A percentile compares a stretch with the other conserved stretches of the same genome.
Evolutionary conservation across 2,113 vertebrate species (phyloP).

Genomic region (Serilophus lunatus): DNA sequence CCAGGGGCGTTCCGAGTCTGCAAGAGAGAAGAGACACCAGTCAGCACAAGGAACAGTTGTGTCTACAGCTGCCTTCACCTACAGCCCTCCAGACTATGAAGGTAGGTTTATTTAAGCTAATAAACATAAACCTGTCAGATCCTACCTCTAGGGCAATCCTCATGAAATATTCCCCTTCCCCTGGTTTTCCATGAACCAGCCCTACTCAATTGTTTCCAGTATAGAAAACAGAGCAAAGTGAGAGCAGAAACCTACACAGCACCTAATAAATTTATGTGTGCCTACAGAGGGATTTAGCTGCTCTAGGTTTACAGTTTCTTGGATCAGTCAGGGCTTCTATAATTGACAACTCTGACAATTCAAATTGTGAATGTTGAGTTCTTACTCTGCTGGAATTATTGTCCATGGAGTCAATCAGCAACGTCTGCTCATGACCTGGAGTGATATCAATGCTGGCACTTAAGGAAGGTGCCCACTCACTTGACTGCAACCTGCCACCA

Average conservation of each 20-base stretch:
- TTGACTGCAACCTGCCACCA: conserved; percentile 72
- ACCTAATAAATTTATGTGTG: not conserved
- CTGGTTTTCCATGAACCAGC: not conserved
- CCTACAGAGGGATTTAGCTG: not conserved
- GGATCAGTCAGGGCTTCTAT: not conserved
- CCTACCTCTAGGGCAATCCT: not conserved
- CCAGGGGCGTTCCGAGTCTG: conserved; percentile 77
- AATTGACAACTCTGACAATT: not conserved
- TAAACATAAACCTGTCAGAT: not conserved
- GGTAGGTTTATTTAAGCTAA: not conserved
- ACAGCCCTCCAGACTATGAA: not conserved
- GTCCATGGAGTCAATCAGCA: conserved; percentile 80
- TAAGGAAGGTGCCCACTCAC: conserved; percentile 68
- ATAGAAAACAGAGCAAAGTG: not conserved
- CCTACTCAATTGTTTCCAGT: not conserved
- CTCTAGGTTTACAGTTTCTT: not conserved
- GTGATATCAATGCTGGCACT: conserved; percentile 60
- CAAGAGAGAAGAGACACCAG: not conserved
- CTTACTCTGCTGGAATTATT: conserved; percentile 80
- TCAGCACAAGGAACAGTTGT: not conserved
- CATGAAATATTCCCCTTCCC: not conserved
- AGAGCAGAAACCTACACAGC: not conserved
- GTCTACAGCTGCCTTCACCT: not conserved
- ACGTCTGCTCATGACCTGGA: conserved; percentile 73
- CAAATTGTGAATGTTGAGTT: not conserved